A percentile compares a stretch with the other conserved stretches of the same genome.
Evolutionary conservation across 2,797 vertebrate species (phyloP).

Genomic region (Tadarida brasiliensis): DNA sequence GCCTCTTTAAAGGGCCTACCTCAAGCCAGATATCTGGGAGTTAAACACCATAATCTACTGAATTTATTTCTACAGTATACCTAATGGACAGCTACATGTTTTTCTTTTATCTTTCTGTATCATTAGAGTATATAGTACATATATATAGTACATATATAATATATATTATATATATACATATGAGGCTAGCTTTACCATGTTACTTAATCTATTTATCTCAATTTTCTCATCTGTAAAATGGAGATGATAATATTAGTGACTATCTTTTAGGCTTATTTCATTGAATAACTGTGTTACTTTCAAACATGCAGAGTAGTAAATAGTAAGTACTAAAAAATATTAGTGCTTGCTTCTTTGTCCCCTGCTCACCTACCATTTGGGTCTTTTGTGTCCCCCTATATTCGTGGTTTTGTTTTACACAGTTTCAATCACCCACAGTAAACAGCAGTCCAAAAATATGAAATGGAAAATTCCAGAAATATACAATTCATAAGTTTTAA

Average conservation of each 20-base stretch:
- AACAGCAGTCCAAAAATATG: not conserved
- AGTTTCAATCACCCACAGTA: not conserved
- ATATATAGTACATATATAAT: not conserved
- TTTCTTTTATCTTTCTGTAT: not conserved
- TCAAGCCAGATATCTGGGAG: not conserved
- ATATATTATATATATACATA: not conserved
- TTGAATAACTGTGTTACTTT: not conserved
- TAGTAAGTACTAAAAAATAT: not conserved
- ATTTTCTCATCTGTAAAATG: not conserved
- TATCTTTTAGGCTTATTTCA: not conserved
- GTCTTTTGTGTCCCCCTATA: not conserved
- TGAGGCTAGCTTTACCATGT: not conserved
- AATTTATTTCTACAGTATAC: not conserved
- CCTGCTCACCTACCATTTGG: not conserved
- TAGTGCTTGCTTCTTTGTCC: not conserved
- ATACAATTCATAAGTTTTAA: not conserved
- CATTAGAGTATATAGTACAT: not conserved
- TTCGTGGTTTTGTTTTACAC: not conserved
- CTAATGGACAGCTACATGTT: not conserved
- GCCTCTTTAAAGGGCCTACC: not conserved
- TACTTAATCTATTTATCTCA: not conserved
- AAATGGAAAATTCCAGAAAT: not conserved
- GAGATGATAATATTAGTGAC: not conserved
- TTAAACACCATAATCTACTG: not conserved
- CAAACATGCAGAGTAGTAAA: not conserved